Base-by-base conservation (phyloP, 2,113 vertebrate species). In the Promerops cafer region DNA sequence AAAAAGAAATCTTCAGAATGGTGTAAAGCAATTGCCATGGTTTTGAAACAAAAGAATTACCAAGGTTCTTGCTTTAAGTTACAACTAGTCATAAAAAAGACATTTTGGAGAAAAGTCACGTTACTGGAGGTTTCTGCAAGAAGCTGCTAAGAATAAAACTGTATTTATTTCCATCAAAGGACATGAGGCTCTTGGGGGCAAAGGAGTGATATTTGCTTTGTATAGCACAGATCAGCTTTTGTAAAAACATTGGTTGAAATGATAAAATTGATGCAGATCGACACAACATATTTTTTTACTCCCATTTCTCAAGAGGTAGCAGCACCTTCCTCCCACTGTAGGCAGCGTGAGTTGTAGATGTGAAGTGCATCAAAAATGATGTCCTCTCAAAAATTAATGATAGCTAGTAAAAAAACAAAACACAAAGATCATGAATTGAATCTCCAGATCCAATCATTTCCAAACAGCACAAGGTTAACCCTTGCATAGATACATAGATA, bases 141-240 rank as follows among this genome's bases (percentile, higher is more conserved):
- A 75, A 74, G 68, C 33, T 90, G 64, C 71, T 84, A 83, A 86
- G 83, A 96, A 90, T 95, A 92, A 88, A 94, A 76, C 23, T 49
- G 26, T 76, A 76, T 60, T 94, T 16, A 60, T 76, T 82, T 87
- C 87, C 49, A 69, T 60, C 85, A 94, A 84, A 84, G 72, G 77
- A 82, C 74, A 84, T 42, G 74, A 91, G 61, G 23, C 42, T 94
- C 93, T 75, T 7, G 6, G 61, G 45, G 69, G 52, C 86, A 92
- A 68, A 64, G 49, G 24, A 89, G 35, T 20, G 76, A 39, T 57
- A 82, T 68, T 93, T 89, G 53, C 53, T 95, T 78, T 57, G 56
- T 65, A 57, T 60, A 83, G 56, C 52, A 81, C 33, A 64, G 89
- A 77, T 64, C 66, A 90, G 63, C 42, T 65, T 93, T 68, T 79